Conservation (phyloP, 2,113 vertebrate genomes). For the Pterocles orientalis region DNA sequence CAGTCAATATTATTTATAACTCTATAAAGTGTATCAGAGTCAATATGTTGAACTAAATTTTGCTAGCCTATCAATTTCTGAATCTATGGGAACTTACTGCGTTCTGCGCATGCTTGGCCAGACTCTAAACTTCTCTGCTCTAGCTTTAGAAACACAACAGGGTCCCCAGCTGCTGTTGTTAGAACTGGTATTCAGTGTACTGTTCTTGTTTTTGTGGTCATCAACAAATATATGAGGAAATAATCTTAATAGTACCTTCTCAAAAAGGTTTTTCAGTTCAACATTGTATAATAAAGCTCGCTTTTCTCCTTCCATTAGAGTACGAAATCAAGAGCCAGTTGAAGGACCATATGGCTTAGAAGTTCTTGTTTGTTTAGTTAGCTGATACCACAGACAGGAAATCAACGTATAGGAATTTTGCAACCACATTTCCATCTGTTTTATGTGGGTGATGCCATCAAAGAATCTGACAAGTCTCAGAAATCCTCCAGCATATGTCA, state of each 20-base stretch:
- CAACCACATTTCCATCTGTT: slow-evolving; percentile 54
- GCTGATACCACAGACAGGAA: slow-evolving; percentile 60
- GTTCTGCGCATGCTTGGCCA: background rate
- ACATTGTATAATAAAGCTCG: background rate
- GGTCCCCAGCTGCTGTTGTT: background rate
- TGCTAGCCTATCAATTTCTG: background rate
- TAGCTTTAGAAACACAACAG: background rate
- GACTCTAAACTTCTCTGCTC: background rate
- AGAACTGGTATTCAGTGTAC: background rate
- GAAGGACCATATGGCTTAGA: slow-evolving; percentile 46
- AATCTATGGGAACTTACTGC: background rate
- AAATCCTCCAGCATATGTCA: slow-evolving; percentile 46
- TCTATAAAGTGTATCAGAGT: background rate
- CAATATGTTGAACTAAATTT: background rate
- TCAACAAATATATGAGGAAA: background rate
- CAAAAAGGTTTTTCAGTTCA: background rate
- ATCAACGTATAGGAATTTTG: slow-evolving; percentile 59
- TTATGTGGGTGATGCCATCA: slow-evolving; percentile 57
- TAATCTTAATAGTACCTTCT: background rate
- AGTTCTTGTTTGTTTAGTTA: slow-evolving; percentile 60
- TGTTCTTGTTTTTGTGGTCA: background rate
- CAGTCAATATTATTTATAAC: background rate
- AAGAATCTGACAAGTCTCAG: slow-evolving; percentile 48
- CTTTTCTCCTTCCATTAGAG: background rate
- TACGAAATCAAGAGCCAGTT: background rate